Evolutionary conservation across 2,797 vertebrate species (phyloP), one percentile per base, ranked within the genome.

Genomic region (Eutrigla gurnardus): DNA sequence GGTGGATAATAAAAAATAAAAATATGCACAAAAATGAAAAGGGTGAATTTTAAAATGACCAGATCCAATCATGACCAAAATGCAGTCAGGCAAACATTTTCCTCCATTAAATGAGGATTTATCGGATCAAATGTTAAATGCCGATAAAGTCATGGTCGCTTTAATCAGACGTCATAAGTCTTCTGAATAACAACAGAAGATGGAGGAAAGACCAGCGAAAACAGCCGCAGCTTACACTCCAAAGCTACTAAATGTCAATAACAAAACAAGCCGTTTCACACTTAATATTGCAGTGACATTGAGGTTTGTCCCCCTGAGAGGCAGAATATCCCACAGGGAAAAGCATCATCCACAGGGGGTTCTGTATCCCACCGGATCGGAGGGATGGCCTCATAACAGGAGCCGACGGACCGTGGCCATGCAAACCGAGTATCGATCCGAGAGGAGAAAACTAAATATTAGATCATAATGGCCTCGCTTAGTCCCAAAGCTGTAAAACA

Each of bases 401-500:
- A 81, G 14, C 14, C 43, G 59, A 13, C 73, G 80, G 76, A 75
- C 43, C 66, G 8, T 70, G 68, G 58, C 76, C 61, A 88, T 82
- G 79, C 69, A 88, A 86, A 84, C 45, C 0, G 32, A 79, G 14
- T 86, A 91, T 82, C 69, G 88, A 92, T 86, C 77, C 33, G 12
- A 75, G 77, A 3, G 64, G 42, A 72, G 32, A 14, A 75, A 54
- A 18, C 32, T 49, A 65, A 70, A 85, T 62, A 73, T 68, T 49
- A 70, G 73, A 77, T 75, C 69, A 62, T 78, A 73, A 81, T 78
- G 65, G 80, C 69, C 43, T 68, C 65, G 57, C 65, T 84, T 73
- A 68, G 50, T 80, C n/a, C 17, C 43, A 49, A 62, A 67, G 76
- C 59, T 39, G 46, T 78, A 75, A 86, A 82, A 81, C 67, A 80